Evolutionary conservation across 1,140 invertebrate species (phyloP), one percentile per base, ranked within the genome.

Genomic region (Sycophila sp.): DNA sequence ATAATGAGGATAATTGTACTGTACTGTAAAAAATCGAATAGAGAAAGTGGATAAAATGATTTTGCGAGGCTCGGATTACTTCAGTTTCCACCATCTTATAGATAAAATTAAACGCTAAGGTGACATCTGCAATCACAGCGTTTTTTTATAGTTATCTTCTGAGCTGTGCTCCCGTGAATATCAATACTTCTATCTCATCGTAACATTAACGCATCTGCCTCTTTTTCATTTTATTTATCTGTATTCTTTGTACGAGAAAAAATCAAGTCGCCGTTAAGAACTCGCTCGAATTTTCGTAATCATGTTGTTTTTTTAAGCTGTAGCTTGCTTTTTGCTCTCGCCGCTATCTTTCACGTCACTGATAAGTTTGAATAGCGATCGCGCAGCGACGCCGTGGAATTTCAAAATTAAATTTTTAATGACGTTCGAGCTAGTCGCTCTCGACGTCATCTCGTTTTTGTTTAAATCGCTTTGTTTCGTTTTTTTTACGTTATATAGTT

Each of bases 371-470:
- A 24, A n/a, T n/a, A 58, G 13, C 15, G 24, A 40, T 58, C 55
- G 38, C 19, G 55, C 17, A 38, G 19, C 19, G 55, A 58, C 55
- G 28, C 36, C 34, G 13, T 5, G 8, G 22, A 24, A 38, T 58
- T 22, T 58, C 34, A 38, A 38, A 38, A 17, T 58, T 58, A 58
- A 40, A 58, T 58, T 58, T 38, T 36, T 22, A 58, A 58, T 58
- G 55, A 58, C 22, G 55, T 34, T 24, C 38, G 36, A 15, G 36
- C 22, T 19, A 53, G 15, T n/a, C n/a, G n/a, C 28, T 58, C 19
- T 38, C 8, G 4, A 58, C 51, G 51, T 55, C 51, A 55, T 13
- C 34, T 55, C 24, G 38, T 40, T 32, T 55, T 32, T n/a, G n/a
- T n/a, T n/a, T n/a, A n/a, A n/a, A n/a, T n/a, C n/a, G n/a, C n/a